Evolutionary conservation across 2,113 vertebrate genomes (phyloP).

Genomic region (Bubo scandiacus): DNA sequence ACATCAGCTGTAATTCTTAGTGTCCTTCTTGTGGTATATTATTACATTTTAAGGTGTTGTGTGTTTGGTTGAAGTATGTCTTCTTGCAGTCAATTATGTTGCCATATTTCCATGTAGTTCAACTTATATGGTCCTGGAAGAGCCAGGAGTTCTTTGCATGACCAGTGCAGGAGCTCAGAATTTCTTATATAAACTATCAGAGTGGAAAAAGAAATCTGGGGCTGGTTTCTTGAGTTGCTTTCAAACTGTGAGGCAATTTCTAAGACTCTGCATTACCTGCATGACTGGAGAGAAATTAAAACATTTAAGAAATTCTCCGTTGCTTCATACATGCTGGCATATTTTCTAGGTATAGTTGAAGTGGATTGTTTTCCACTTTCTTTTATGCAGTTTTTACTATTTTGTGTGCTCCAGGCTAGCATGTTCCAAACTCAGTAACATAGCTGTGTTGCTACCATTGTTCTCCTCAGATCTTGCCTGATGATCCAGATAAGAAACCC

Average conservation of each 20-base stretch:
- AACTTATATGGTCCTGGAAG: neutral
- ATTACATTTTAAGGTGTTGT: neutral
- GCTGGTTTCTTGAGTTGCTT: neutral
- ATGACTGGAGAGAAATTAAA: neutral
- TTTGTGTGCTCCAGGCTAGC: neutral
- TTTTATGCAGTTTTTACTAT: neutral
- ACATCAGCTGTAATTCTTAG: rapidly evolving
- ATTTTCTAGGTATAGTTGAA: neutral
- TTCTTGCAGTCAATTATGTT: neutral
- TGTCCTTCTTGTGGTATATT: neutral
- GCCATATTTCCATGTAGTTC: neutral
- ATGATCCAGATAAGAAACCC: constrained; percentile 98
- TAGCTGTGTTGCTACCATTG: neutral
- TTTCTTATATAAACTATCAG: neutral
- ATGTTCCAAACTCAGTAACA: neutral
- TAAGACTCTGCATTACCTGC: neutral
- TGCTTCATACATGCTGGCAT: neutral
- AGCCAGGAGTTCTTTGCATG: neutral
- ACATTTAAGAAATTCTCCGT: neutral
- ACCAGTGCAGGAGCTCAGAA: neutral
- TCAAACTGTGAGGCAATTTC: neutral
- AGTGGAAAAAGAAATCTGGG: neutral
- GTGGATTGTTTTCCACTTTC: neutral
- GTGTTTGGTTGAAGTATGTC: neutral
- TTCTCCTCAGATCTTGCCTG: constrained; percentile 88